phyloP scores from a whole-genome alignment of 2,888 invertebrate genomes.

The Sceliomorpha sp. region DNA sequence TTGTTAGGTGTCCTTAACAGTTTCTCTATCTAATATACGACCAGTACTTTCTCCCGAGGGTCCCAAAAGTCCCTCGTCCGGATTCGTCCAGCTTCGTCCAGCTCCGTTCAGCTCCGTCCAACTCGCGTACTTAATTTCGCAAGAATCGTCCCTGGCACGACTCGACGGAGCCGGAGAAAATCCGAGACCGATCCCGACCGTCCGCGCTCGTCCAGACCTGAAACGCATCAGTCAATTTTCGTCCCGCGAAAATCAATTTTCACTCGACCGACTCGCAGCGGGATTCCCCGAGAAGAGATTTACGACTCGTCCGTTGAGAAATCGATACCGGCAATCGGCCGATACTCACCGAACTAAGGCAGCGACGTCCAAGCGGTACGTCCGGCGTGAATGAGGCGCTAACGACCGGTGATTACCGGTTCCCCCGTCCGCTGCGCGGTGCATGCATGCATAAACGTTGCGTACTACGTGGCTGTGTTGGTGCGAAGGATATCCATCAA shows the following conservation, averaged over 20 bases:
- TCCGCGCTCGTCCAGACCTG: too few species aligned
- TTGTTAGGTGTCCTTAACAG: conserved; percentile 77
- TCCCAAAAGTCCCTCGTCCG: too few species aligned
- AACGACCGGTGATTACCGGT: conserved; percentile 72
- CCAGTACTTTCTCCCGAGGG: conserved; percentile 67
- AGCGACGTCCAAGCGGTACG: conserved; percentile 26
- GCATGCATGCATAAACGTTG: conserved; percentile 30
- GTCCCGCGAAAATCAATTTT: conserved; percentile 22
- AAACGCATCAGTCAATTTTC: conserved; percentile 9
- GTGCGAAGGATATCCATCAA: conserved; percentile 75
- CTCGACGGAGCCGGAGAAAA: too few species aligned
- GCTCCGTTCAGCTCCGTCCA: conserved; percentile 50
- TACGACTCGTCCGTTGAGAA: conserved; percentile 26
- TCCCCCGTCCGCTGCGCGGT: conserved; percentile 12
- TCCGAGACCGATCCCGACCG: too few species aligned
- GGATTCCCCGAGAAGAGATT: conserved; percentile 22
- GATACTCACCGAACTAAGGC: conserved; percentile 18
- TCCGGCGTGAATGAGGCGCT: conserved; percentile 72
- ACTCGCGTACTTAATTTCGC: too few species aligned
- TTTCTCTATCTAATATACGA: conserved; percentile 73
- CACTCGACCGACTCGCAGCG: conserved; percentile 10
- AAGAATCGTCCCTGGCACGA: conserved; percentile 59
- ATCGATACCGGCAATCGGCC: conserved; percentile 30
- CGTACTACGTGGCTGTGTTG: conserved; percentile 50
- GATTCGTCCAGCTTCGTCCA: conserved; percentile 46